Evolutionary conservation across 1,140 invertebrate genomes (phyloP).

Genomic region (Zaprionus taronus): DNA sequence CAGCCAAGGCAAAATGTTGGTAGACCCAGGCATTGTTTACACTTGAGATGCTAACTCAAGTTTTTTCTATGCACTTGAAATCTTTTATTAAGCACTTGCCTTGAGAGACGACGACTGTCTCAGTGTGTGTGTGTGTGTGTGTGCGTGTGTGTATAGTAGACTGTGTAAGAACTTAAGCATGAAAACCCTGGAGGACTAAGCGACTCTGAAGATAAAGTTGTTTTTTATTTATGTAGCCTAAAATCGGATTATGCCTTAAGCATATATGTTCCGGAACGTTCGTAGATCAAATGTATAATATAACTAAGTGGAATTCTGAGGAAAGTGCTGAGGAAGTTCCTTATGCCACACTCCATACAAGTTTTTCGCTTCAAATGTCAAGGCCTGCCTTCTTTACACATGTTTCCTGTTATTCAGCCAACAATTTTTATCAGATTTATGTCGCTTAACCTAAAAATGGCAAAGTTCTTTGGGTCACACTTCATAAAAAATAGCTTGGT

Average conservation of each 20-base stretch:
- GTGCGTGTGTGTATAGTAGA: neutral
- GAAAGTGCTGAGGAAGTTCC: neutral
- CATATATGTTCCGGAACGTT: neutral
- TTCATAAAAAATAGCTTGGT: no score
- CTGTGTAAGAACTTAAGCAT: neutral
- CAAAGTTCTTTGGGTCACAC: neutral
- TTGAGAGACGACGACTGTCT: slow-evolving; percentile 18
- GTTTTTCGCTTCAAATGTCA: neutral
- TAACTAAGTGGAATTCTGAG: neutral
- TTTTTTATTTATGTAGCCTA: neutral
- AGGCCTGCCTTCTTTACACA: neutral
- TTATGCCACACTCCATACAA: neutral
- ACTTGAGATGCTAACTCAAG: slow-evolving; percentile 56
- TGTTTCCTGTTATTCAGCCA: neutral
- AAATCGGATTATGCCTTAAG: neutral
- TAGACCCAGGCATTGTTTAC: slow-evolving; percentile 53
- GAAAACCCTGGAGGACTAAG: neutral
- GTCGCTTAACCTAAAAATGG: neutral
- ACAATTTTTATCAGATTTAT: neutral
- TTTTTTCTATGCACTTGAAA: slow-evolving; percentile 64
- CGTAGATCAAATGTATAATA: neutral
- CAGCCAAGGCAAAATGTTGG: slow-evolving; percentile 60
- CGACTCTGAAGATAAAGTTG: neutral
- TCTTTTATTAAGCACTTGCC: slow-evolving; percentile 52
- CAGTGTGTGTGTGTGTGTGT: neutral